Conservation (phyloP, 92 coral and sea anemone genomes). For the Plumapathes pennacea region DNA sequence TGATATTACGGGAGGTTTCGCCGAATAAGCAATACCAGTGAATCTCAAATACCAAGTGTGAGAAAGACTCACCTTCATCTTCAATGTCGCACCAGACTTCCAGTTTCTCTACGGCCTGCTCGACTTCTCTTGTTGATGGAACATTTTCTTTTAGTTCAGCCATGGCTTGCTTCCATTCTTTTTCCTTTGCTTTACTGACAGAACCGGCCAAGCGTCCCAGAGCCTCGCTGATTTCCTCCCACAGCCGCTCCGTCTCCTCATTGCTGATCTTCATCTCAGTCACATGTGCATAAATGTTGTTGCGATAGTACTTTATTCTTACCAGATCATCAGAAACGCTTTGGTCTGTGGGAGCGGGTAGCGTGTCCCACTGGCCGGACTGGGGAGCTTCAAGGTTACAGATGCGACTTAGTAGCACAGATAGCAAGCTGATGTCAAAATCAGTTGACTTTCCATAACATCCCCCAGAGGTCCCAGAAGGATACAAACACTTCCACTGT, state of each 20-base stretch:
- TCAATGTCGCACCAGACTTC: no score
- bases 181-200: neutral
- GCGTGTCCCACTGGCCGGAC: neutral
- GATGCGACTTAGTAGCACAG: conserved; percentile 5
- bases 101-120: no score
- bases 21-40: no score
- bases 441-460: conserved; percentile 3
- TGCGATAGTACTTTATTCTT: conserved; percentile 38
- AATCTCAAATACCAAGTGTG: no score
- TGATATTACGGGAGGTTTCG: no score
- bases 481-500: conserved; percentile 16
- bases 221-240: conserved; percentile 14
- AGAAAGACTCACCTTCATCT: no score
- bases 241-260: conserved; percentile 3
- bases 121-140: no score
- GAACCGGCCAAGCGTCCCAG: conserved; percentile 16
- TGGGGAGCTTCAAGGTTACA: conserved; percentile 16
- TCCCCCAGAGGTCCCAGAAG: neutral
- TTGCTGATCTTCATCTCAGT: conserved; percentile 8
- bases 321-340: conserved; percentile 12
- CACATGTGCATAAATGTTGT: conserved; percentile 3
- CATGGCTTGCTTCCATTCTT: neutral
- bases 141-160: no score
- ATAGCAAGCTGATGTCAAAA: conserved; percentile 30
- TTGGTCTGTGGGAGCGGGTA: conserved; percentile 9